A percentile compares a stretch with the other conserved stretches of the same genome.
phyloP scores from a whole-genome alignment of 2,113 vertebrate genomes.

The Equus quagga region DNA sequence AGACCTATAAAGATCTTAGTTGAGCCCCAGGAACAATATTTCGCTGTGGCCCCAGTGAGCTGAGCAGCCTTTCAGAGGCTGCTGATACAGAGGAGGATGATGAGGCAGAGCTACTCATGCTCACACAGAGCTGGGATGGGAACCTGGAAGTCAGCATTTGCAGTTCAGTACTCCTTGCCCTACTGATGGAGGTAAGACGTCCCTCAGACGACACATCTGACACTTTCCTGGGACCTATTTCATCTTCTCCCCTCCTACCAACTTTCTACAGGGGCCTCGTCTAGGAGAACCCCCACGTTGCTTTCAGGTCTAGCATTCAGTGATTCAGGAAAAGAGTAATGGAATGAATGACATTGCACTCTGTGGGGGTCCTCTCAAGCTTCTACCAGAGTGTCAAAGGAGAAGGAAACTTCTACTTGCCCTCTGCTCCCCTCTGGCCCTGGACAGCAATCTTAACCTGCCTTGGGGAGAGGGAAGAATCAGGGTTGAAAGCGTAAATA shows the following conservation, averaged over 20 bases:
- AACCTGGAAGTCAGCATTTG: not conserved
- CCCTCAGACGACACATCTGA: not conserved
- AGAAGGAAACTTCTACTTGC: not conserved
- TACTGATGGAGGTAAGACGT: not conserved
- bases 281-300: not conserved
- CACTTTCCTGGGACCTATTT: not conserved
- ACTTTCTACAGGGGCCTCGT: not conserved
- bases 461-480: not conserved
- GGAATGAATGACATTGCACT: not conserved
- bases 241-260: not conserved
- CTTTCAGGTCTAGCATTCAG: not conserved
- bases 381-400: not conserved
- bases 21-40: not conserved
- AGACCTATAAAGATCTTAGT: too few relatives aligned
- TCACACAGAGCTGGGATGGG: not conserved
- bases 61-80: not conserved
- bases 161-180: not conserved
- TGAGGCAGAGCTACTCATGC: rapidly evolving
- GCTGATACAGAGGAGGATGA: rapidly evolving
- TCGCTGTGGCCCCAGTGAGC: rapidly evolving
- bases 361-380: not conserved
- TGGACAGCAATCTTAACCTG: not conserved
- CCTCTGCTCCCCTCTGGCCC: not conserved
- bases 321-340: not conserved
- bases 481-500: not conserved